Evolutionary conservation across 2,888 invertebrate species (phyloP), one percentile per base, ranked within the genome.

Genomic region (Drosophila melanocephala): DNA sequence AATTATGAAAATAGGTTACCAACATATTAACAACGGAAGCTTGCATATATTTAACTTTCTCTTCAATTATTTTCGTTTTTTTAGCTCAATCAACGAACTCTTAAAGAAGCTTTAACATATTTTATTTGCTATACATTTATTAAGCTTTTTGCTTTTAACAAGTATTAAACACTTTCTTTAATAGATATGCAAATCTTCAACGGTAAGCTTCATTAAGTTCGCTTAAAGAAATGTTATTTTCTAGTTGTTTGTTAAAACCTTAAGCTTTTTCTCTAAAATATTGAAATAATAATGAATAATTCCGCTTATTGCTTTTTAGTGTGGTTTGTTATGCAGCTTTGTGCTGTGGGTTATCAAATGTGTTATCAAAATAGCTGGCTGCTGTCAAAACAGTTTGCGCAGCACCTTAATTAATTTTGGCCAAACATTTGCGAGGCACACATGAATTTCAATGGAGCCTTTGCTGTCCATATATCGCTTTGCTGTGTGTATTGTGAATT

Each of bases 391-490:
- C 67, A 51, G 63, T 70, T 72, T 65, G 47, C n/a, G 47, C 52
- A 51, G 66, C 61, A 80, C 60, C 66, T 72, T 77, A 72, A 79
- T 77, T 81, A 77, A 79, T 68, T 81, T 64, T 33, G 30, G 37
- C 47, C 47, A 39, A 50, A 22, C 57, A 39, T 56, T 61, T 52
- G 59, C 22, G 14, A 12, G 32, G 32, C 26, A 2, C 7, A 32
- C 51, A 51, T 60, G 35, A 78, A 84, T 73, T 77, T 75, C 59
- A 74, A 76, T 77, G 61, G 61, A 77, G 47, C 55, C 33, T 52
- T 50, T 35, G 52, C 28, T 67, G 33, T 22, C 57, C 51, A 68
- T 60, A 53, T 69, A 69, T 59, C 52, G 69, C 30, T 72, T 50
- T 39, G 52, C 16, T 73, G 67, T 62, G 42, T 68, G 30, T 52